Conservation (phyloP, 2,888 invertebrate species). For the Metallyticus violacea region DNA sequence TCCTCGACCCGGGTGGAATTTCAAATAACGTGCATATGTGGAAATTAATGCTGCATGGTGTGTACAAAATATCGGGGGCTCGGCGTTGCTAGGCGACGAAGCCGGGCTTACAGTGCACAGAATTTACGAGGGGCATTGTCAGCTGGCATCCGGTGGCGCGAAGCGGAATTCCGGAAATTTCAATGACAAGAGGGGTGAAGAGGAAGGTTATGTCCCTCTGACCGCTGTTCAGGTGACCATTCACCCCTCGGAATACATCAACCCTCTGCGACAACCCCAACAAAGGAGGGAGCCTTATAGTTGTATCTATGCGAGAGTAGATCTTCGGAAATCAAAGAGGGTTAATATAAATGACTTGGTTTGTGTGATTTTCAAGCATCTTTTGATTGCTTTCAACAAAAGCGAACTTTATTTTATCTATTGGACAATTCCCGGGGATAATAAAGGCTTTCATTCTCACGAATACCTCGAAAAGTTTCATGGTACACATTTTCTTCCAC, state of each 20-base stretch:
- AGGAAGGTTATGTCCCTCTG: not conserved
- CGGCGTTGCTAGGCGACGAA: not conserved
- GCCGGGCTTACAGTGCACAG: not conserved
- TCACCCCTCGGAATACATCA: not conserved
- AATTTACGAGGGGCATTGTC: not conserved
- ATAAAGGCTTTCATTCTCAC: too few relatives aligned
- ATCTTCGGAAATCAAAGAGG: not conserved
- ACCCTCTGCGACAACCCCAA: too few relatives aligned
- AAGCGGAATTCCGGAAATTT: not conserved
- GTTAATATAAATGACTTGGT: too few relatives aligned
- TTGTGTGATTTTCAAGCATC: too few relatives aligned
- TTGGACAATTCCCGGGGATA: too few relatives aligned
- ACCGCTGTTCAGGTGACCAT: not conserved
- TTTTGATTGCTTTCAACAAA: too few relatives aligned
- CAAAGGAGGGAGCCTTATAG: not conserved
- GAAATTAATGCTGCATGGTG: not conserved
- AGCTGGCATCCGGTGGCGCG: not conserved
- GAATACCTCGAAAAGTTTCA: too few relatives aligned
- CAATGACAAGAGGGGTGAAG: not conserved
- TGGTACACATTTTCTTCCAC: too few relatives aligned
- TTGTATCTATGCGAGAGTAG: too few relatives aligned
- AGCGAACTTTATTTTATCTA: too few relatives aligned
- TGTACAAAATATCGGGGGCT: not conserved
- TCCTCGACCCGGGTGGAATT: not conserved
- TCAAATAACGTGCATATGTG: not conserved